phyloP scores from a whole-genome alignment of 2,113 vertebrate species.

The Notothenia rossii region DNA sequence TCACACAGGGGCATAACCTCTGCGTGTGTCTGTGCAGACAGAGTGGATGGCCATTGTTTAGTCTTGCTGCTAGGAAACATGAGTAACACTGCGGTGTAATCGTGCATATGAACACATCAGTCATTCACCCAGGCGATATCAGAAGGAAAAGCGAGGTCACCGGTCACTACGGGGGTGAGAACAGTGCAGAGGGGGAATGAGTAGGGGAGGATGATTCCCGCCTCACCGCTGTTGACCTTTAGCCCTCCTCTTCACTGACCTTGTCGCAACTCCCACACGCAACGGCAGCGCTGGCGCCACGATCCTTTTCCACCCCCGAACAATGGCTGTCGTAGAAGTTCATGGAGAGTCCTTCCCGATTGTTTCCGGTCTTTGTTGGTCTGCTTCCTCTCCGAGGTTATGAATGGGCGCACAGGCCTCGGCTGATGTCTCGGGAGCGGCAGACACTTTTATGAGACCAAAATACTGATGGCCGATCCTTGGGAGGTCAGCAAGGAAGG shows the following conservation, averaged over 20 bases:
- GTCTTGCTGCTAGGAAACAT: conserved; percentile 74
- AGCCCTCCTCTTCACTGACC: conserved; percentile 9
- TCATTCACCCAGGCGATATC: conserved; percentile 52
- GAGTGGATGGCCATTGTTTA: conserved; percentile 72
- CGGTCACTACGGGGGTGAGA: conserved; percentile 26
- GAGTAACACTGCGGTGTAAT: conserved; percentile 70
- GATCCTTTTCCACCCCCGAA: conserved; percentile 59
- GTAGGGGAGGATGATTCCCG: not conserved
- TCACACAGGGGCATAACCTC: conserved; percentile 48
- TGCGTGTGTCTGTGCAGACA: conserved; percentile 26
- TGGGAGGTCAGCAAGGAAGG: conserved; percentile 60
- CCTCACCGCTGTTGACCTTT: conserved; percentile 45
- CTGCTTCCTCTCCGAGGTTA: conserved; percentile 71
- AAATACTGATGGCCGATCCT: conserved; percentile 59
- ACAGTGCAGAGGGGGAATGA: conserved; percentile 16
- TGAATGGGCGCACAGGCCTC: conserved; percentile 66
- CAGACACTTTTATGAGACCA: conserved; percentile 67
- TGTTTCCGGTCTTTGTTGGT: conserved; percentile 83
- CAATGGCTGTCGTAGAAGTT: conserved; percentile 70
- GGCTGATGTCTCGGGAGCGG: conserved; percentile 20
- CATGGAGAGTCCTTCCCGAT: conserved; percentile 67
- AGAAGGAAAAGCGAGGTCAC: conserved; percentile 62
- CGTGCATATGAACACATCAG: conserved; percentile 66
- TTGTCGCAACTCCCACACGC: conserved; percentile 35
- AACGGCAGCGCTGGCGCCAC: conserved; percentile 59